Conservation (phyloP, 1,140 invertebrate species). For the Bombus impatiens region DNA sequence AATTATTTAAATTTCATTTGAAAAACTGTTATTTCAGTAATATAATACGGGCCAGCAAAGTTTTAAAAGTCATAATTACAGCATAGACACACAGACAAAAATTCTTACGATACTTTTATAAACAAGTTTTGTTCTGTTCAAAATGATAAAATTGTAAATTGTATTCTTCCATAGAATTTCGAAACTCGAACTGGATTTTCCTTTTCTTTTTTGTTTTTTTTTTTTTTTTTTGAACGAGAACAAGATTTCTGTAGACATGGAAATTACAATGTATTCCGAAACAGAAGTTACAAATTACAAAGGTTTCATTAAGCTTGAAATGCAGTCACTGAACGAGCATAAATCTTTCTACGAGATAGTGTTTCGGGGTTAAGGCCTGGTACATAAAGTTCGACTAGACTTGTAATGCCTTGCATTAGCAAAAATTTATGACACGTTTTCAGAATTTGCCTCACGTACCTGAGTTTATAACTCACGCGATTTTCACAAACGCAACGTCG, state of each 20-base stretch:
- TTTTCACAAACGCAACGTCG: neutral
- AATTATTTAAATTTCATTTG: no score
- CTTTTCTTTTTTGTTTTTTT: neutral
- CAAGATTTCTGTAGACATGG: neutral
- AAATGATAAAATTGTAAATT: no score
- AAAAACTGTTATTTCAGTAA: no score
- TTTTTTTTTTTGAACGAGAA: neutral
- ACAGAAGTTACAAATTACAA: neutral
- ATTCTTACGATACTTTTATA: no score
- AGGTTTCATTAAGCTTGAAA: constrained; percentile 1
- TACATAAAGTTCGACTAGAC: constrained; percentile 34
- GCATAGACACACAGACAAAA: no score
- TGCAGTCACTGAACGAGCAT: constrained; percentile 8
- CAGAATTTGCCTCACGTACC: neutral
- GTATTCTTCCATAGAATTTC: neutral
- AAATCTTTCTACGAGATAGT: constrained; percentile 4
- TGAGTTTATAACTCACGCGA: neutral
- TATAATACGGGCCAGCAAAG: no score
- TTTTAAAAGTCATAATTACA: no score
- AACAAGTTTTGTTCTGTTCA: no score
- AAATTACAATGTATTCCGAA: neutral
- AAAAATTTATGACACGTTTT: constrained; percentile 37
- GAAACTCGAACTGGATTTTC: neutral
- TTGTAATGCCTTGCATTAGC: constrained; percentile 37
- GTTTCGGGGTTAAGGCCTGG: constrained; percentile 9